Evolutionary conservation across 2,113 vertebrate genomes (phyloP), one percentile per base, ranked within the genome.

Genomic region (Lipophrys pholis): DNA sequence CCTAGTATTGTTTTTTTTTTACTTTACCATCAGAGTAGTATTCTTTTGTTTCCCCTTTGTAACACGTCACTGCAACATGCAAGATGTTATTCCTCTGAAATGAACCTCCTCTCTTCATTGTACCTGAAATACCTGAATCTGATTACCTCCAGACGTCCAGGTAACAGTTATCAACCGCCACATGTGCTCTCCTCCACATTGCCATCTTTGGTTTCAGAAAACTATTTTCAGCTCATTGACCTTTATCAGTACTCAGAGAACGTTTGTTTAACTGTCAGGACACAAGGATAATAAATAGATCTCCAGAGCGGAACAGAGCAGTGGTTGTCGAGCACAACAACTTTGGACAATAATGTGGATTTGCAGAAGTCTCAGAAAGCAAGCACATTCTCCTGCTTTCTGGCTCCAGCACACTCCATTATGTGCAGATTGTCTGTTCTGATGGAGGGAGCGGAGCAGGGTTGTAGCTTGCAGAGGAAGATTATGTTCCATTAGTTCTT

Each of bases 401-500:
- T 9, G 53, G 46, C 65, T 59, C 42, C 65, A 51, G 45, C 41
- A 58, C n/a, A 67, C 54, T 46, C 54, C 58, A 78, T 84, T 82
- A 78, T 75, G 41, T 11, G 30, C 35, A 5, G 16, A 73, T 55
- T 68, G 76, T 66, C 68, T 56, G 67, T 80, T 71, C 11, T 82
- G 54, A 81, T 78, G 53, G 52, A 14, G 11, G 5, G 1, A 15
- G 41, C n/a, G 5, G 8, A 68, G 36, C 43, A 10, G 9, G 21
- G 11, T 21, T 49, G 41, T 30, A 12, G 17, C 51, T 70, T 48
- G 59, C 46, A 72, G 14, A 36, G 56, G 38, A 38, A 75, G 50
- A 83, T 82, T 65, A 65, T 76, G 45, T 76, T 71, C 62, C 58
- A 84, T 87, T 81, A 79, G 68, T 60, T 67, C 38, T 62, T 64